Base-by-base conservation (phyloP, 92 coral and sea anemone genomes). In the Zoanthus sociatus region DNA sequence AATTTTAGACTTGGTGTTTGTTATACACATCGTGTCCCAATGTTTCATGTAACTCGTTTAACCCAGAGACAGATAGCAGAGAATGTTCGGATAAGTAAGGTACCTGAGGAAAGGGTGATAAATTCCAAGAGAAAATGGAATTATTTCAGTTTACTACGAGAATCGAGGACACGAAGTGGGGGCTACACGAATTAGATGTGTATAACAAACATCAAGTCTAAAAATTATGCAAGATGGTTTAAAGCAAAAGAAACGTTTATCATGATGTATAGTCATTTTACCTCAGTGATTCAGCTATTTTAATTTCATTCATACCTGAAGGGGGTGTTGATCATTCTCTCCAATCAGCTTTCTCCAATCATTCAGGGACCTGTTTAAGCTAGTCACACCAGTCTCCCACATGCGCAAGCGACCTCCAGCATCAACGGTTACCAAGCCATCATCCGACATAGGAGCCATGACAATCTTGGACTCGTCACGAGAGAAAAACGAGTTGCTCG, bases 361-460 rank as follows among this genome's bases (percentile, higher is more conserved):
- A 55, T 83, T 95, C 81, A 97, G 83, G 31, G 99, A 97, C 42
- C 91, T 94, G 73, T 92, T 94, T 10, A 97, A 93, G 55, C 90
- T 94, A 45, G 82, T 67, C 69, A 94, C 79, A 15, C 98, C 99
- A 94, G 99, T 97, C 91, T 97, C 99, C 99, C 99, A 97, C 83
- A 93, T 74, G 37, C 99, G 87, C 54, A 97, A 93, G 53, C 94
- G 95, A 58, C 99, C 99, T 14, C 90, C 90, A 33, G 90, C 95
- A 86, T 94, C 98, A 10, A 95, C 93, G 44, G 99, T 90, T 79
- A 97, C 95, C 76, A 95, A 83, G 87, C 98, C 96, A 67, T 97
- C 98, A 69, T 93, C 86, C 44, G 96, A 88, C 8, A 95, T 90
- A 13, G 96, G 91, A 55, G 95, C 97, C 93, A 97, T 89, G 60